Conservation (phyloP, 2,888 invertebrate genomes). For the Agrochola lychnidis region DNA sequence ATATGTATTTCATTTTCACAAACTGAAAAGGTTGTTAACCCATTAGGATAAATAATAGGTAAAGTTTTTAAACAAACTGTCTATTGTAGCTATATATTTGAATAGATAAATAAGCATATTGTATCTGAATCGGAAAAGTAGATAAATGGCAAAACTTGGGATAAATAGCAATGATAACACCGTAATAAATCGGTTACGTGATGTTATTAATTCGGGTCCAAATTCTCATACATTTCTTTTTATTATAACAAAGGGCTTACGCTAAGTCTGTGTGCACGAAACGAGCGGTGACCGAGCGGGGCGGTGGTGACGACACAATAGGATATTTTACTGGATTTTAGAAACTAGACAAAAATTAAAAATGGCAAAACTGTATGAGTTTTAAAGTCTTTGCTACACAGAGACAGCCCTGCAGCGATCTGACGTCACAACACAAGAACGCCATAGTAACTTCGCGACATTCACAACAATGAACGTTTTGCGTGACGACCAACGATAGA, state of each 20-base stretch:
- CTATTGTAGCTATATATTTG: not conserved
- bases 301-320: no score
- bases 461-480: not conserved
- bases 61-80: constrained; percentile 28
- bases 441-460: not conserved
- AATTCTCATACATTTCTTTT: constrained; percentile 17
- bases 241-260: constrained; percentile 18
- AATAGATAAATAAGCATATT: constrained; percentile 2
- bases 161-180: constrained; percentile 29
- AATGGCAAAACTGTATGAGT: not conserved
- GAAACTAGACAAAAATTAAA: not conserved
- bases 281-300: not conserved
- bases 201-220: constrained; percentile 30
- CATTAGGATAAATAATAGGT: constrained; percentile 29
- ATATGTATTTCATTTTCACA: constrained; percentile 25
- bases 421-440: not conserved
- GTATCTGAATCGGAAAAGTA: constrained; percentile 12
- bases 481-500: not conserved
- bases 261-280: not conserved
- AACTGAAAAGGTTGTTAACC: constrained; percentile 32
- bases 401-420: not conserved
- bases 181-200: constrained; percentile 43
- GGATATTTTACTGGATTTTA: not conserved
- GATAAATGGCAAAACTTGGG: constrained; percentile 31
- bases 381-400: not conserved